A percentile compares a stretch with the other conserved stretches of the same genome.
These are phyloP conservation scores for Leucoraja erinaceus DNA, from an alignment of 2,113 vertebrate genomes.

Conservation along the genomic window DNA sequence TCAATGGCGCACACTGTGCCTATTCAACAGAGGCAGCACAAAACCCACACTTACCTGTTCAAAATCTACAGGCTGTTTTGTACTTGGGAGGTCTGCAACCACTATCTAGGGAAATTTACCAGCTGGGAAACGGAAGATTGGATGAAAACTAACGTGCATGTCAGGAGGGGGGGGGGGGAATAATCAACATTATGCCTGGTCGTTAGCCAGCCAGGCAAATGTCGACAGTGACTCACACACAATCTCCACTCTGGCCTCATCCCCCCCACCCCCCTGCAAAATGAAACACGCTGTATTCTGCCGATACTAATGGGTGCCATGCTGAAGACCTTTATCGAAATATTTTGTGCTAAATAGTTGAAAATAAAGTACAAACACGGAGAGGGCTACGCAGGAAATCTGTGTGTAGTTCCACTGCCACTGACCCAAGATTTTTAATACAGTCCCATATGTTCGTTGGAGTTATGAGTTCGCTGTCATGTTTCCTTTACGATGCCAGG, in stretches of 20 bases:
- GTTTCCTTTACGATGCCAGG: too few species aligned
- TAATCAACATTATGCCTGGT: not conserved
- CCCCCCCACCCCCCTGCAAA: not conserved
- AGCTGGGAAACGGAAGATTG: not conserved
- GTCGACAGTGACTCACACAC: not conserved
- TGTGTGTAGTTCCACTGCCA: too few species aligned
- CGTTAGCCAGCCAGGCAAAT: not conserved
- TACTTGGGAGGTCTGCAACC: not conserved
- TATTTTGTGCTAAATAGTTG: not conserved
- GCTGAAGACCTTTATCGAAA: not conserved
- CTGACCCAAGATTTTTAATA: too few species aligned
- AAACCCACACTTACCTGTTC: not conserved
- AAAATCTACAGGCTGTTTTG: not conserved
- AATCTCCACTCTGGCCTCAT: not conserved
- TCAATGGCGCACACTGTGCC: not conserved
- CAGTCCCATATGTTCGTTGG: too few species aligned
- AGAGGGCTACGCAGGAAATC: too few species aligned
- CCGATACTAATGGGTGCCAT: not conserved
- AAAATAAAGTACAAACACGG: too few species aligned
- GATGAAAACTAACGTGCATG: not conserved
- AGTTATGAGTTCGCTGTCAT: too few species aligned
- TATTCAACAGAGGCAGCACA: too few species aligned
- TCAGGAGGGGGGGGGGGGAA: not conserved
- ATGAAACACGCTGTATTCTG: not conserved
- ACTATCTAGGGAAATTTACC: not conserved